Evolutionary conservation across 2,888 invertebrate species (phyloP), one percentile per base, ranked within the genome.

Genomic region (Dascillus cervinus): DNA sequence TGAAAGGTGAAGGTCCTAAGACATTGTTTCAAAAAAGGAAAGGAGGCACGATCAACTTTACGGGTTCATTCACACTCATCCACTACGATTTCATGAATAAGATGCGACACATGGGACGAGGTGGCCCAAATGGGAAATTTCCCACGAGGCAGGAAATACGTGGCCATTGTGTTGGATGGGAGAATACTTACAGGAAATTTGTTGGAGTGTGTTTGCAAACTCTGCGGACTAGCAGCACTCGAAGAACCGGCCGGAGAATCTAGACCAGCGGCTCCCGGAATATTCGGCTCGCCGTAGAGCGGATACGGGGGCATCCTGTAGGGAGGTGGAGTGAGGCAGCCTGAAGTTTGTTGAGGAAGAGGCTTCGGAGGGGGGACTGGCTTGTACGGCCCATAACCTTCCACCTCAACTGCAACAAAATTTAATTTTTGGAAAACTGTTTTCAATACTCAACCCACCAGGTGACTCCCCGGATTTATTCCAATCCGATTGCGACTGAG

Each of bases 141-240:
- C n/a, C 17, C 17, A 17, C 17, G 17, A 6, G 17, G 8, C 17
- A 17, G 17, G 17, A 17, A 17, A 17, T 6, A 8, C 17, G 4
- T 6, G 17, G 4, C 4, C 8, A 17, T 8, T 17, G n/a, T n/a
- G n/a, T 17, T 17, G 5, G 8, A 17, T 17, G 8, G 8, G 8
- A 6, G 17, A 11, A 11, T 29, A 39, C 77, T 77, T 68, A 83
- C 84, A 58, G 83, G 83, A 66, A 83, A 84, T 61, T 84, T 83
- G 49, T 75, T 80, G 47, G 83, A 83, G 62, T 84, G 83, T 13
- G 83, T 83, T 60, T 82, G 82, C 10, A 82, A 68, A 56, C 61
- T 54, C 52, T 64, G 58, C 49, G 61, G 57, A 51, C 64, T 40
- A 54, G 60, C 54, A 51, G 67, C 62, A 55, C 62, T 56, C 67